These are phyloP conservation scores for Eupeodes corollae DNA, from an alignment of 1,140 invertebrate species.

Conservation along the genomic window DNA sequence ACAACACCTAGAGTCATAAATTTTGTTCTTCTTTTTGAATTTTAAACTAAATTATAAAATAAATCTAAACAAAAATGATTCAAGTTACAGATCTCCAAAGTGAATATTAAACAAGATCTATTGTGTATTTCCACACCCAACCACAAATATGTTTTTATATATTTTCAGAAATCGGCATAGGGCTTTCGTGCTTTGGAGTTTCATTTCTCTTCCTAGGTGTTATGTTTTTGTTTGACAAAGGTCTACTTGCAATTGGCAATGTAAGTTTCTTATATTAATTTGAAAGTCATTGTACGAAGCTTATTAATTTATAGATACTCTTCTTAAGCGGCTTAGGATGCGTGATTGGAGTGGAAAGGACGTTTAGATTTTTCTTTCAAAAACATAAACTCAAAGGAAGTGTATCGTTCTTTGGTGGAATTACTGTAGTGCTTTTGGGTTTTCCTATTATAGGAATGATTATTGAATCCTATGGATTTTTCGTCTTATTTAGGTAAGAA, in stretches of 20 bases:
- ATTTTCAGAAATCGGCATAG: slow-evolving; percentile 91
- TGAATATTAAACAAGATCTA: slow-evolving; percentile 39
- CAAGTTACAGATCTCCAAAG: slow-evolving; percentile 63
- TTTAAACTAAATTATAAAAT: no score
- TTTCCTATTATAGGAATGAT: slow-evolving; percentile 95
- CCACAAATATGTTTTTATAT: slow-evolving; percentile 5
- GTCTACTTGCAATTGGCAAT: slow-evolving; percentile 95
- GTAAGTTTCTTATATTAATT: slow-evolving; percentile 48
- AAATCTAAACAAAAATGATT: slow-evolving; percentile 45
- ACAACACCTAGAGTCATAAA: not conserved
- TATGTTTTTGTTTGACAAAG: slow-evolving; percentile 93
- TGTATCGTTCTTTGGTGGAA: slow-evolving; percentile 86
- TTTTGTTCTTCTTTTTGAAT: no score
- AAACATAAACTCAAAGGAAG: slow-evolving; percentile 90
- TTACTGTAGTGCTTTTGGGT: slow-evolving; percentile 86
- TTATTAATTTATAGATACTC: not conserved
- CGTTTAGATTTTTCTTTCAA: slow-evolving; percentile 97
- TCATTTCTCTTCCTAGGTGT: slow-evolving; percentile 92
- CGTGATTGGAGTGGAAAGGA: slow-evolving; percentile 92
- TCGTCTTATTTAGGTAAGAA: slow-evolving; percentile 68
- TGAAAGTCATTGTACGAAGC: not conserved
- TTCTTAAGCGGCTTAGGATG: slow-evolving; percentile 86
- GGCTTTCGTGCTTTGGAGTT: slow-evolving; percentile 90
- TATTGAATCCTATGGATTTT: slow-evolving; percentile 82
- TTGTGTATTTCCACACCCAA: not conserved